Evolutionary conservation across 2,113 vertebrate genomes (phyloP), one percentile per base, ranked within the genome.

Genomic region (Pavo muticus): DNA sequence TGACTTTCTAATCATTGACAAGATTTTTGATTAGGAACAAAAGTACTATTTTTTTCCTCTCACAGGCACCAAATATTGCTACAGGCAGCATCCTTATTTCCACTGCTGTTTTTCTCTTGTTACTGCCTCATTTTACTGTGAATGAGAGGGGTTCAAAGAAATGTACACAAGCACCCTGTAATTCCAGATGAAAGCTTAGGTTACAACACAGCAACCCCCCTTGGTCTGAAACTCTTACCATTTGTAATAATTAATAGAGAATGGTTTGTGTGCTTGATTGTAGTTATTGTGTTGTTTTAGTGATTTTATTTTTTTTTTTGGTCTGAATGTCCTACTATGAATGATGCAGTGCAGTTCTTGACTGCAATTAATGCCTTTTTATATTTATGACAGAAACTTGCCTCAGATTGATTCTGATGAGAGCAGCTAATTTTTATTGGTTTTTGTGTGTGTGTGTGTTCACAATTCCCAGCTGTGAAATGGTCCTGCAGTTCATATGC

Each of bases 181-280:
- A 35, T 35, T 35, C 35, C 35, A 35, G 35, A 35, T 35, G 35
- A 35, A 35, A 35, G 35, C 35, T 35, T 35, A 35, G 35, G 35
- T 35, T 35, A 44, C 45, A 52, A 8, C 17, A n/a, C 1, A 2
- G 23, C n/a, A 35, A 79, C 90, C 69, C 23, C 47, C 6, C 2
- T 15, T 0, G 0, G 14, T 37, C 40, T 76, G 59, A 72, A 69
- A 42, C 24, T 56, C 54, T 35, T 35, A 29, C 2, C 8, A 2
- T 74, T 45, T 54, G 25, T 21, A 61, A 12, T 5, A 1, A 60
- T 76, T 73, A 61, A 44, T 9, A 27, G 65, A 18, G 44, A 72
- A 76, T 77, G 18, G 76, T 81, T 37, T 25, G 52, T 24, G 6
- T 65, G 29, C 30, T 76, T 82, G 52, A 70, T 77, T 80, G 44